Percentiles rank a stretch among this genome's conserved stretches.
Evolutionary conservation across 2,888 invertebrate genomes (phyloP).

Genomic region (Rotaria macrura): DNA sequence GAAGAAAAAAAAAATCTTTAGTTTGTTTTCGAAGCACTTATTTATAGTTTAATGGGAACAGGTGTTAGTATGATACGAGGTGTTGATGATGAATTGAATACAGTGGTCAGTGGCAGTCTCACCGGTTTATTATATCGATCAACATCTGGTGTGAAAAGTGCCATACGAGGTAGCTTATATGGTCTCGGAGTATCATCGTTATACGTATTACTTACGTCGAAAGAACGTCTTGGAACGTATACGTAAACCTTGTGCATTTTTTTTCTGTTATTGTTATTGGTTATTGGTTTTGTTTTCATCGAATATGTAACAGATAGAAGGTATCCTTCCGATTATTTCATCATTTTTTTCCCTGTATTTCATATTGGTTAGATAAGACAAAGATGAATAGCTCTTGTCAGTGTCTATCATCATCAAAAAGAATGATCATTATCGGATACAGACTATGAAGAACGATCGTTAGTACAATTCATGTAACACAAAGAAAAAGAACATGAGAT

Average conservation of each 20-base stretch:
- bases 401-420: conserved; percentile 47
- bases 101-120: conserved; percentile 6
- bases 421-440: conserved; percentile 45
- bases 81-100: conserved; percentile 30
- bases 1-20: background rate
- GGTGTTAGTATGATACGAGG: conserved; percentile 21
- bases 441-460: conserved; percentile 46
- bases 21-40: conserved; percentile 7
- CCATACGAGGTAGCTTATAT: conserved; percentile 16
- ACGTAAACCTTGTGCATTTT: background rate
- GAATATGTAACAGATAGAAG: background rate
- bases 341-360: background rate
- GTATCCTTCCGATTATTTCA: background rate
- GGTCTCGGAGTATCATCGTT: background rate
- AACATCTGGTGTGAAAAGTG: conserved; percentile 24
- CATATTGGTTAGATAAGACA: background rate
- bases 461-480: conserved; percentile 39
- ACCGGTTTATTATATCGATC: conserved; percentile 24
- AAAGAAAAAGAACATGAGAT: conserved; percentile 38
- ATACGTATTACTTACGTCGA: background rate
- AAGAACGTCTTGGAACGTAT: background rate
- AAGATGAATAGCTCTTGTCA: conserved; percentile 33
- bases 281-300: background rate
- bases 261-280: background rate
- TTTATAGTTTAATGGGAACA: conserved; percentile 32